Evolutionary conservation across 2,113 vertebrate genomes (phyloP).

Genomic region (Clarias batrachus): DNA sequence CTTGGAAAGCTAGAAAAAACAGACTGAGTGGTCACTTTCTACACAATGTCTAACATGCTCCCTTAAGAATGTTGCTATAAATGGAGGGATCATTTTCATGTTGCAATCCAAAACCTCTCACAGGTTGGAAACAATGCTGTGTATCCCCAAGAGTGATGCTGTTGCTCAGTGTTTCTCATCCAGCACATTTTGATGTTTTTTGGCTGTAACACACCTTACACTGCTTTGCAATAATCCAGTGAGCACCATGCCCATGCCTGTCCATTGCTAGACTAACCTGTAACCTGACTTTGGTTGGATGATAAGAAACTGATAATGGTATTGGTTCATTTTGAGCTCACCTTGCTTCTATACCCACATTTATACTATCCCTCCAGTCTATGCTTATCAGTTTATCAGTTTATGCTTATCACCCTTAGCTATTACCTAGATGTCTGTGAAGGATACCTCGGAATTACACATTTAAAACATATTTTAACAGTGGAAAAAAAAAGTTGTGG

Average conservation of each 20-base stretch:
- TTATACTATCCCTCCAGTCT: background rate
- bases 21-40: background rate
- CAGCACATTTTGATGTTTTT: background rate
- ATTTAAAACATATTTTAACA: background rate
- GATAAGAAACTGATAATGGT: background rate
- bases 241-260: background rate
- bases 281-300: background rate
- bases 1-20: background rate
- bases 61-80: slow-evolving; percentile 15
- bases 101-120: slow-evolving; percentile 5
- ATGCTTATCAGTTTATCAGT: background rate
- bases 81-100: slow-evolving; percentile 6
- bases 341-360: background rate
- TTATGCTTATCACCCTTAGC: too few species aligned
- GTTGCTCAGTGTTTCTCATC: background rate
- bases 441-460: background rate
- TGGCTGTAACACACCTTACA: background rate
- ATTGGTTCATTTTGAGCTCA: background rate
- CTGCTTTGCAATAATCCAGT: background rate
- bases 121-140: slow-evolving; percentile 4
- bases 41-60: background rate
- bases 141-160: background rate
- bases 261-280: background rate
- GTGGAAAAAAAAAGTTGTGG: background rate
- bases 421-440: background rate